Percentiles rank a stretch among this genome's conserved stretches.
phyloP scores from a whole-genome alignment of 2,113 vertebrate genomes.

The Pachyramphus minor region DNA sequence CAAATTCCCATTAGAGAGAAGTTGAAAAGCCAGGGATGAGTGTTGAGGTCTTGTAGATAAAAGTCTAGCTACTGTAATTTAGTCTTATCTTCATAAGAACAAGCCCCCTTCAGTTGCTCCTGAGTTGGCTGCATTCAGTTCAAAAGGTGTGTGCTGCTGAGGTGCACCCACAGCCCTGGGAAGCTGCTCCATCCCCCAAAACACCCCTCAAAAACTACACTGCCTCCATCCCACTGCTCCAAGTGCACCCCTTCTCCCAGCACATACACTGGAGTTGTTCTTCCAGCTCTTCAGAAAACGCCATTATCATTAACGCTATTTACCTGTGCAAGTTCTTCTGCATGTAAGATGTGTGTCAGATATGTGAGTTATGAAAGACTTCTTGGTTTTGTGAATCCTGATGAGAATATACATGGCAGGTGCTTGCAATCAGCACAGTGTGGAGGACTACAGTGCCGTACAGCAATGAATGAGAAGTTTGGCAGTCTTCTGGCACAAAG shows the following conservation, averaged over 20 bases:
- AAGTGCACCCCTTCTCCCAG: background rate
- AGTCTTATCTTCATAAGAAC: background rate
- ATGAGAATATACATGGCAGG: background rate
- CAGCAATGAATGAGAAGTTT: background rate
- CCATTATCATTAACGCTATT: rapidly evolving
- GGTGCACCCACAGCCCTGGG: background rate
- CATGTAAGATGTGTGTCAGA: background rate
- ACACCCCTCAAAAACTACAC: background rate
- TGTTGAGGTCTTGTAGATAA: background rate
- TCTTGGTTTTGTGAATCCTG: background rate
- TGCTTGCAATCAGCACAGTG: background rate
- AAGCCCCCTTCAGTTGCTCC: background rate
- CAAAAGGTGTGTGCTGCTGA: background rate
- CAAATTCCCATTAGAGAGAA: background rate
- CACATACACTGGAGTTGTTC: rapidly evolving
- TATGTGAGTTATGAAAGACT: background rate
- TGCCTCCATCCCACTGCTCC: background rate
- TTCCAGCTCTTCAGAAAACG: background rate
- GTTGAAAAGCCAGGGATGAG: background rate
- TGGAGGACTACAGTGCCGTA: background rate
- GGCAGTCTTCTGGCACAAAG: background rate
- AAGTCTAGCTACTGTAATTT: background rate
- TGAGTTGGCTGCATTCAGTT: background rate
- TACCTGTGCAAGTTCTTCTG: background rate
- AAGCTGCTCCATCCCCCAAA: background rate